A percentile compares a stretch with the other conserved stretches of the same genome.
Evolutionary conservation across 2,113 vertebrate species (phyloP).

Genomic region (Salminus brasiliensis): DNA sequence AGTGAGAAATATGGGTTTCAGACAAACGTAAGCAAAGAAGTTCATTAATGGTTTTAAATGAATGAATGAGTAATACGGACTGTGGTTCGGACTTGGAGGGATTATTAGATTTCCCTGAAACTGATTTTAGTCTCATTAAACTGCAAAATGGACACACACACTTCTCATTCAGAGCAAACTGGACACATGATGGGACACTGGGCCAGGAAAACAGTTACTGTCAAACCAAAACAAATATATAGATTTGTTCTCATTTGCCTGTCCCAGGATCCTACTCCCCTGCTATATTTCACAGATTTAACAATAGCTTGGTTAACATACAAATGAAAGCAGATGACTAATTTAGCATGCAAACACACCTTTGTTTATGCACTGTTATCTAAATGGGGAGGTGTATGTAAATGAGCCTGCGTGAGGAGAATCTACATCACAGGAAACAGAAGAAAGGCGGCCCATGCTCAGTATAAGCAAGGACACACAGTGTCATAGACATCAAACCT

Average conservation of each 20-base stretch:
- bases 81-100: not conserved
- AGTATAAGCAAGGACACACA: not conserved
- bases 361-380: conserved; percentile 40
- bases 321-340: conserved; percentile 30
- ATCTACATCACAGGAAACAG: conserved; percentile 5
- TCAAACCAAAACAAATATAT: conserved; percentile 27
- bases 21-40: not conserved
- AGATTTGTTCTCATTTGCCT: conserved; percentile 31
- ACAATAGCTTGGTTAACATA: conserved; percentile 12
- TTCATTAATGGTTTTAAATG: not conserved
- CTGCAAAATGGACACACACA: not conserved
- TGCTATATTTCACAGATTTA: conserved; percentile 24
- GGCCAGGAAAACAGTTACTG: not conserved
- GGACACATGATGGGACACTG: not conserved
- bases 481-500: not conserved
- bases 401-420: conserved; percentile 11
- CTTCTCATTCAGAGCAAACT: conserved; percentile 16
- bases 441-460: not conserved
- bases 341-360: conserved; percentile 30
- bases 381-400: conserved; percentile 12
- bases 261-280: conserved; percentile 19
- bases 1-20: not conserved
- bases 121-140: conserved; percentile 4
- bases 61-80: not conserved
- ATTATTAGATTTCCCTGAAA: not conserved